Evolutionary conservation across 2,797 vertebrate genomes (phyloP), one percentile per base, ranked within the genome.

Genomic region (Acanthurus leucopareius): DNA sequence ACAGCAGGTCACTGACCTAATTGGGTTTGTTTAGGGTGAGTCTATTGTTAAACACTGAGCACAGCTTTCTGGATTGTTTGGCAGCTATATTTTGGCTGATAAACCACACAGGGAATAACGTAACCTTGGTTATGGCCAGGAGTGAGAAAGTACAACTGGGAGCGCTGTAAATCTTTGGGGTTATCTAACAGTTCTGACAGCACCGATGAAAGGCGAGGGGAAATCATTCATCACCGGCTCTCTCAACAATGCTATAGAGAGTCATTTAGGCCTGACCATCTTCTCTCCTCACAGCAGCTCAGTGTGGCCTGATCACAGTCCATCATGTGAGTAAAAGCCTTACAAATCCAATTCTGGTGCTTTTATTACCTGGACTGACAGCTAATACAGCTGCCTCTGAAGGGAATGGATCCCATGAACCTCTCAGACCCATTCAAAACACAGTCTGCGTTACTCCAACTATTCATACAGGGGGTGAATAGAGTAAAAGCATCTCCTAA

Each of bases 131-230:
- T 83, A 67, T 71, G 32, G 32, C 32, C 32, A 7, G 83, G 69
- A 78, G 85, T 59, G 78, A 82, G 78, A 72, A 75, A 85, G 80
- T 82, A 69, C 73, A 79, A 79, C 76, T 7, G 57, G 28, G 69
- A 62, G 69, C 28, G 15, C 78, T 77, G 83, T 94, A 91, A 92
- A 93, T 94, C 89, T 90, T 68, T 0, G 45, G 75, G 90, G 89
- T 93, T 94, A 94, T 95, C 92, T 88, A 87, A 93, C 75, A 77
- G 80, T 90, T 92, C 86, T 45, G 79, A 89, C 73, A 85, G 85
- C 35, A 22, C 52, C 19, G 73, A 87, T 86, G 79, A 86, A 92
- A 90, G 88, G 88, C 42, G 19, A 72, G 79, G 63, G 77, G 88
- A 86, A 86, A 86, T 89, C 90, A 89, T 94, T 93, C 89, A 90